These are phyloP conservation scores for Gerris buenoi DNA, from an alignment of 1,140 invertebrate species.

Conservation along the genomic window DNA sequence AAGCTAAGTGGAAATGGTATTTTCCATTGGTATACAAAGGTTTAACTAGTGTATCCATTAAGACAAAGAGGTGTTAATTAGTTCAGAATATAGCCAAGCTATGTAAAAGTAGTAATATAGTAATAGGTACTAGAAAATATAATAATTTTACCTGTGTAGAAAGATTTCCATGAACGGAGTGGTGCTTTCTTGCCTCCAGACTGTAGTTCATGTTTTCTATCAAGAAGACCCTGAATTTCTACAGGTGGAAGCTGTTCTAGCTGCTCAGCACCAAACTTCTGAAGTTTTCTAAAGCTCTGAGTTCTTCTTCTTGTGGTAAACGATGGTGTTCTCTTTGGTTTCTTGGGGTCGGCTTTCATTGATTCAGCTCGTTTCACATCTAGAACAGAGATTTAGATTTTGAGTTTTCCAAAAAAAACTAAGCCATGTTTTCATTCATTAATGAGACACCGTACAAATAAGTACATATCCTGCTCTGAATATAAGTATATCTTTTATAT, in stretches of 20 bases:
- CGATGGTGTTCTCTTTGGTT: slow-evolving; percentile 78
- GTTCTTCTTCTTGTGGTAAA: slow-evolving; percentile 82
- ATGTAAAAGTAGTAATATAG: not conserved
- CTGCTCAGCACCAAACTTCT: slow-evolving; percentile 42
- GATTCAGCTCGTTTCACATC: slow-evolving; percentile 72
- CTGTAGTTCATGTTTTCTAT: slow-evolving; percentile 88
- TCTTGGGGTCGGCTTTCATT: slow-evolving; percentile 63
- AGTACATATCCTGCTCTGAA: too few relatives aligned
- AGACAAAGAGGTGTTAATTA: too few relatives aligned
- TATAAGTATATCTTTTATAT: too few relatives aligned
- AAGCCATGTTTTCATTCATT: not conserved
- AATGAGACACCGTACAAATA: too few relatives aligned
- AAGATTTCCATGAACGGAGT: slow-evolving; percentile 87
- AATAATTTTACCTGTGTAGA: slow-evolving; percentile 50
- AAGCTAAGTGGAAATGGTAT: too few relatives aligned
- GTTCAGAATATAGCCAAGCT: not conserved
- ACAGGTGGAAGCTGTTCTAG: slow-evolving; percentile 67
- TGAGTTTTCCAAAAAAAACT: not conserved
- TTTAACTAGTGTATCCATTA: too few relatives aligned
- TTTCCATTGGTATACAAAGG: too few relatives aligned
- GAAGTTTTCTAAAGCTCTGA: slow-evolving; percentile 70
- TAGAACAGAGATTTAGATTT: too few relatives aligned
- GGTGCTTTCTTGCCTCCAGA: slow-evolving; percentile 85
- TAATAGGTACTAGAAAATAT: not conserved
- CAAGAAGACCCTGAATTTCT: slow-evolving; percentile 79